Evolutionary conservation across 1,140 invertebrate genomes (phyloP).

Genomic region (Lutraria rhynchaena): DNA sequence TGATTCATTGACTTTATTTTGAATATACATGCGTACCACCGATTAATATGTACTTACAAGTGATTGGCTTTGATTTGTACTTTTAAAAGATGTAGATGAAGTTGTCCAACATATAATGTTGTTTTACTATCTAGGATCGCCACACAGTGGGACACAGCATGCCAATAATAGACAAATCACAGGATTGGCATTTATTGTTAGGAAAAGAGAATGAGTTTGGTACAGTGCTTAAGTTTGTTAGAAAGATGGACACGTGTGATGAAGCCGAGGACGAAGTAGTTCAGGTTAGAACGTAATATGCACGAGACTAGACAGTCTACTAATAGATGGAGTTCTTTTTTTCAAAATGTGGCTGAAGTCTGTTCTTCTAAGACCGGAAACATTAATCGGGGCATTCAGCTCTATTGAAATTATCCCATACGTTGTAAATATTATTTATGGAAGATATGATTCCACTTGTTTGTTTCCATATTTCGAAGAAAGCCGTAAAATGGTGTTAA

Average conservation of each 20-base stretch:
- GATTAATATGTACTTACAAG: background rate
- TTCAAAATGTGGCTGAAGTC: too few species aligned
- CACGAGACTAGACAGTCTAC: conserved; percentile 6
- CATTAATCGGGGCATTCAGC: too few species aligned
- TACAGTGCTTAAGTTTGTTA: conserved; percentile 47
- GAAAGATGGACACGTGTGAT: conserved; percentile 31
- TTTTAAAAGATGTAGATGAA: too few species aligned
- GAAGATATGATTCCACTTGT: too few species aligned
- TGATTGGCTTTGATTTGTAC: background rate
- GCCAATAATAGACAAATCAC: conserved; percentile 15
- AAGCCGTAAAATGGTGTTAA: too few species aligned
- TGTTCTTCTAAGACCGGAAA: too few species aligned
- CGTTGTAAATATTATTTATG: too few species aligned
- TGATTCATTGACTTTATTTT: background rate
- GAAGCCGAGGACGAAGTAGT: conserved; percentile 14
- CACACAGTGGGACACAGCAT: conserved; percentile 13
- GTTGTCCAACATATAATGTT: too few species aligned
- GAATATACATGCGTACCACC: background rate
- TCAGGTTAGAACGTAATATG: conserved; percentile 11
- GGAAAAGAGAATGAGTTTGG: conserved; percentile 25
- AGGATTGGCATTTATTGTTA: conserved; percentile 22
- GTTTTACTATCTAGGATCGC: conserved; percentile 16
- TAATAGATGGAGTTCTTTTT: background rate
- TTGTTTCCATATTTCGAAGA: too few species aligned
- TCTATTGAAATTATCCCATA: too few species aligned